phyloP scores from a whole-genome alignment of 2,797 vertebrate genomes.

The Tragopan temminckii region DNA sequence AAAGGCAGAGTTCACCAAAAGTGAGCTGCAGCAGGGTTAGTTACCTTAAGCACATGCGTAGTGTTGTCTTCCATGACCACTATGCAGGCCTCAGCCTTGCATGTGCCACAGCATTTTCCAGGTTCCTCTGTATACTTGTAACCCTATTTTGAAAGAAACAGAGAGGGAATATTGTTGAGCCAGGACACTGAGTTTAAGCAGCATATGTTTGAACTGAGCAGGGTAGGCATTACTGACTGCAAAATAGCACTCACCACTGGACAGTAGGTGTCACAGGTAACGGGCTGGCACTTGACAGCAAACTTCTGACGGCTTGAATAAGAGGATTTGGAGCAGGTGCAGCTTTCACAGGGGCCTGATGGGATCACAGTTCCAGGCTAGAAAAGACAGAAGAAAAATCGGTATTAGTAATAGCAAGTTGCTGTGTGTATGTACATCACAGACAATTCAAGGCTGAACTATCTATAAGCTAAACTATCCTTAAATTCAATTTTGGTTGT shows the following conservation, averaged over 20 bases:
- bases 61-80: not conserved
- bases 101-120: slow-evolving; percentile 77
- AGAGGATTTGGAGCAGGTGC: slow-evolving; percentile 57
- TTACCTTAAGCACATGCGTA: slow-evolving; percentile 55
- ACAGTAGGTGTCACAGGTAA: slow-evolving; percentile 69
- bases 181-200: not conserved
- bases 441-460: not conserved
- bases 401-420: not conserved
- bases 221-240: not conserved
- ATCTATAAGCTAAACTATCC: not conserved
- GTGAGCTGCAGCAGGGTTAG: not conserved
- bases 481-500: not conserved
- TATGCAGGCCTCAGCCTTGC: slow-evolving; percentile 63
- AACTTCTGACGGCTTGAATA: not conserved
- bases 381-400: not conserved
- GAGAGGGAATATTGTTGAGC: not conserved
- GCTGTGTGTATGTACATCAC: rapidly evolving
- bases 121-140: slow-evolving; percentile 49
- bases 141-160: slow-evolving; percentile 69
- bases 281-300: slow-evolving; percentile 49
- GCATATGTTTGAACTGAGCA: not conserved
- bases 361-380: slow-evolving; percentile 78
- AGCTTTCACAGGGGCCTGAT: slow-evolving; percentile 72
- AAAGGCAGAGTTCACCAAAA: not conserved
- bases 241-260: slow-evolving; percentile 54